Evolutionary conservation across 1,140 invertebrate genomes (phyloP).

Genomic region (Caligus rogercresseyi): DNA sequence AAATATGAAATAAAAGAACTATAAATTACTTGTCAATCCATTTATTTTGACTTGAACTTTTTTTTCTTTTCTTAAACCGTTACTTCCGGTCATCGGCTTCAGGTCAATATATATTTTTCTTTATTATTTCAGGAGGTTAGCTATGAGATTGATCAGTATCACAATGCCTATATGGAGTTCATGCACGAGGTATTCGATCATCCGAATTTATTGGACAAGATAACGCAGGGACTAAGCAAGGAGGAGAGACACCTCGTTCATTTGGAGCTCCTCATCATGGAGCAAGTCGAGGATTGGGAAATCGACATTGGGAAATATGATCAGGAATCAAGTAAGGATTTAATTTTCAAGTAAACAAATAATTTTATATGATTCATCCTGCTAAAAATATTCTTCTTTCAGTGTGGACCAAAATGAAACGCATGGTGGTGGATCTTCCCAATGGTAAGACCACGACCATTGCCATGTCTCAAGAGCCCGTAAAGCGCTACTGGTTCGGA

Average conservation of each 20-base stretch:
- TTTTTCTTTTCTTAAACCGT: too few relatives aligned
- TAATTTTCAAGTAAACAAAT: not conserved
- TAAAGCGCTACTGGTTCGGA: constrained; percentile 19
- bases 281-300: constrained; percentile 19
- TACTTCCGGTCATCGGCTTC: too few relatives aligned
- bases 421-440: constrained; percentile 12
- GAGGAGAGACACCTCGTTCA: constrained; percentile 16
- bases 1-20: not conserved
- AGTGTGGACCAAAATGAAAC: constrained; percentile 8
- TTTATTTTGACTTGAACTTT: too few relatives aligned
- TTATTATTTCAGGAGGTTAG: constrained; percentile 8
- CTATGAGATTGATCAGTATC: constrained; percentile 15
- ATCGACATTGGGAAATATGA: constrained; percentile 9
- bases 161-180: constrained; percentile 19
- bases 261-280: constrained; percentile 20
- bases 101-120: not conserved
- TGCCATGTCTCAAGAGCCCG: constrained; percentile 8
- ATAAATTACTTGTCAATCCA: not conserved
- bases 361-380: not conserved
- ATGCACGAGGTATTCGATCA: constrained; percentile 17
- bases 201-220: constrained; percentile 7
- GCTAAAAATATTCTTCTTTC: not conserved
- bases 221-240: not conserved
- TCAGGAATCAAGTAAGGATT: constrained; percentile 14
- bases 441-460: constrained; percentile 17